Evolutionary conservation across 2,888 invertebrate genomes (phyloP), one percentile per base, ranked within the genome.

Genomic region (Leptinotarsa juncta): DNA sequence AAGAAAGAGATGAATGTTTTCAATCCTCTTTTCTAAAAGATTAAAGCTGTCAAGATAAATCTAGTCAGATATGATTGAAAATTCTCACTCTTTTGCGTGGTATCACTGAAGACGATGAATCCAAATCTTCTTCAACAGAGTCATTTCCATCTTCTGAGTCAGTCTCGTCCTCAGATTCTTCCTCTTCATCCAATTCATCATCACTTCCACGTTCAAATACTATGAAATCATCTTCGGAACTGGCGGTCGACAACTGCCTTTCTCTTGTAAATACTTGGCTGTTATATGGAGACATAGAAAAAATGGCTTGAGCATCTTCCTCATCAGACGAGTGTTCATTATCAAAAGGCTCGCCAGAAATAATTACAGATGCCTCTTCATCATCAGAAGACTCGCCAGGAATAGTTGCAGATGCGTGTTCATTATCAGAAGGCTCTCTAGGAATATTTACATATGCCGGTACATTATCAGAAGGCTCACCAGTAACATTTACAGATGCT

Each of bases 181-280:
- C 74, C 14, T 73, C 72, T 10, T 69, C 75, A 55, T 74, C 72
- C 16, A 69, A 60, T 67, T 78, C 79, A 42, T 76, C 74, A 57
- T 80, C 77, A 65, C 75, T 77, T 18, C 89, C 89, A 68, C 89
- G 89, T 10, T 90, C 90, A 79, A 87, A 88, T 7, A 91, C 86
- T 1, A 91, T 90, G 79, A 91, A 91, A 0, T 90, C 91, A 82
- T 91, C 91, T 81, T 91, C 91, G 3, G 73, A 74, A 32, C 73
- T 73, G 48, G 71, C 66, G 32, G 74, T 26, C 49, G 79, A 79
- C 51, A 74, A 32, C 32, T 78, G 73, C 32, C 78, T 60, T 60
- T 79, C 79, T 60, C 75, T 72, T 5, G 65, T 14, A n/a, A 18
- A n/a, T 0, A 51, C 4, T 18, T n/a, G 57, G 16, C 16, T 49